A percentile compares a stretch with the other conserved stretches of the same genome.
phyloP scores from a whole-genome alignment of 2,797 vertebrate genomes.

The Oryzias dopingdopingensis region DNA sequence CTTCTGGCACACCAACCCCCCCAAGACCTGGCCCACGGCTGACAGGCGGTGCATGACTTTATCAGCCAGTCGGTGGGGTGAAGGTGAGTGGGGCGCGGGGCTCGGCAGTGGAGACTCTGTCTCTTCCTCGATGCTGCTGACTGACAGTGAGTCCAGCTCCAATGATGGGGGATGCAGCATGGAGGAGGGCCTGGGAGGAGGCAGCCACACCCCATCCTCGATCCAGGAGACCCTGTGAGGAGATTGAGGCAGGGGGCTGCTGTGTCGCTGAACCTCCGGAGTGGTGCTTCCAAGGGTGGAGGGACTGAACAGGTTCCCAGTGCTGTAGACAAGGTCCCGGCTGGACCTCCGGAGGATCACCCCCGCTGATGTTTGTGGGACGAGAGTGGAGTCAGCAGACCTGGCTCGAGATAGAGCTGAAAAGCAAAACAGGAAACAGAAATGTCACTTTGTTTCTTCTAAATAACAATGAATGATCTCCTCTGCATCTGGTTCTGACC shows the following conservation, averaged over 20 bases:
- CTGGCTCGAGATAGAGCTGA: constrained; percentile 53
- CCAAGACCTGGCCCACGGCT: constrained; percentile 75
- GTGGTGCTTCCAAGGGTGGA: background rate
- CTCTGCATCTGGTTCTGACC: constrained; percentile 35
- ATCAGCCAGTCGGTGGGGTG: constrained; percentile 63
- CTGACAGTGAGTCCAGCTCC: constrained; percentile 74
- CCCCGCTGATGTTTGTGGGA: constrained; percentile 48
- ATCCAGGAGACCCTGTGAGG: constrained; percentile 87
- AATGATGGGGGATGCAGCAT: constrained; percentile 56
- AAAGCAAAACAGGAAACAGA: constrained; percentile 2
- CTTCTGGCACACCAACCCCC: constrained; percentile 72
- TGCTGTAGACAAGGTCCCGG: constrained; percentile 23
- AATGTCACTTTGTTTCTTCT: background rate
- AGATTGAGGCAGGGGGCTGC: constrained; percentile 53
- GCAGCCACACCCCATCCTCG: constrained; percentile 75
- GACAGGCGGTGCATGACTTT: constrained; percentile 80
- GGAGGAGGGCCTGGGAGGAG: constrained; percentile 65
- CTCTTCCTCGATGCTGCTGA: constrained; percentile 84
- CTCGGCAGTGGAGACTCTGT: constrained; percentile 40
- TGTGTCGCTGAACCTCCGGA: constrained; percentile 38
- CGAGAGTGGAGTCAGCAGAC: constrained; percentile 38
- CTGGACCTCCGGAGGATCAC: constrained; percentile 71
- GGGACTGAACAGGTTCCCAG: constrained; percentile 13
- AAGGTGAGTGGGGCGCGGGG: constrained; percentile 29
- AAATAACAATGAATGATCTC: background rate